Percentiles rank a stretch among this genome's conserved stretches.
Conservation (phyloP, 2,797 vertebrate species). For the Picus viridis region DNA sequence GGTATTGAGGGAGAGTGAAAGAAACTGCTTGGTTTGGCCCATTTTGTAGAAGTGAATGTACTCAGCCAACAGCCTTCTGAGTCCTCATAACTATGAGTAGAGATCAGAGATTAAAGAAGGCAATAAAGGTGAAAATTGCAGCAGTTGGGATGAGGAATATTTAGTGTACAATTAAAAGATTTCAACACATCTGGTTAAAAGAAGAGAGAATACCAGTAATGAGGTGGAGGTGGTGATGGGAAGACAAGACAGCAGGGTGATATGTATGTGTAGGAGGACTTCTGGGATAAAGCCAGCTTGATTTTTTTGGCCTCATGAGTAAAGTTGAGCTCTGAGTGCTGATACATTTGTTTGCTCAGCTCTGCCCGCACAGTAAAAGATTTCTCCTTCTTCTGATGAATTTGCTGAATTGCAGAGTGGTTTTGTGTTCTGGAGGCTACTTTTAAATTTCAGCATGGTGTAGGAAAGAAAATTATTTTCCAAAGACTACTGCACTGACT, state of each 20-base stretch:
- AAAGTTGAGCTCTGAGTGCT: conserved; percentile 45
- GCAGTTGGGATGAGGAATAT: background rate
- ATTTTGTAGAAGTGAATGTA: background rate
- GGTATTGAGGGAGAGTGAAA: background rate
- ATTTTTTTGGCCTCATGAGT: conserved; percentile 48
- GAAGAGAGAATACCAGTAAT: conserved; percentile 30
- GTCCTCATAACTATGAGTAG: background rate
- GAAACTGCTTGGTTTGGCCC: background rate
- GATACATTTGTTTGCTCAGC: conserved; percentile 46
- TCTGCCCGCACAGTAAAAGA: background rate
- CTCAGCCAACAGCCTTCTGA: background rate
- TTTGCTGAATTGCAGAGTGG: background rate
- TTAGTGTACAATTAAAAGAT: conserved; percentile 32
- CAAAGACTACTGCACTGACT: background rate
- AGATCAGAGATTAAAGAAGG: conserved; percentile 13
- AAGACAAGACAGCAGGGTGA: conserved; percentile 58
- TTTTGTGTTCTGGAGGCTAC: background rate
- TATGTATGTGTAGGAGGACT: conserved; percentile 45
- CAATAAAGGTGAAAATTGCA: background rate
- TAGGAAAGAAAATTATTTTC: conserved; percentile 7
- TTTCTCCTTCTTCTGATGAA: conserved; percentile 11
- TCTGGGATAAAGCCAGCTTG: conserved; percentile 42
- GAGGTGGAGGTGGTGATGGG: conserved; percentile 61
- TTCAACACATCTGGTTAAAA: conserved; percentile 9
- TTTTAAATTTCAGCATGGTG: background rate